Base-by-base conservation (phyloP, 2,113 vertebrate species). In the Periophthalmus modestus region DNA sequence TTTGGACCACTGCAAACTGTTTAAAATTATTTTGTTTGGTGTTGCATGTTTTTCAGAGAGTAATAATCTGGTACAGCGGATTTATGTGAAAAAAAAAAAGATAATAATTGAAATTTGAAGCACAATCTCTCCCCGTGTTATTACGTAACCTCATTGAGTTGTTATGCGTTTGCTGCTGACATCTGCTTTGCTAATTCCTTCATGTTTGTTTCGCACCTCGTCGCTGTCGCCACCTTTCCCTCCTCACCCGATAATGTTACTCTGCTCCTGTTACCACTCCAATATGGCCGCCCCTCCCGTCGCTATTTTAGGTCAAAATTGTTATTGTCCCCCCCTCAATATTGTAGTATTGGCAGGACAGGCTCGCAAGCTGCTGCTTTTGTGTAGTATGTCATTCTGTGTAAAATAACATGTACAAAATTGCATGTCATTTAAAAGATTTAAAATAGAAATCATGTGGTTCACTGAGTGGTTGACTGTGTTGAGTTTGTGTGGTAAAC, bases 141-240 rank as follows among this genome's bases (percentile, higher is more conserved):
- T 12, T 13, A 33, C 13, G 13, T 61, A 61, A 21, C 13, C 55
- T 24, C 28, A 10, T 10, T 15, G 3, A 21, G 39, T 4, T 55
- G 63, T 63, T n/a, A 58, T 69, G 11, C 34, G 24, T 28, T 65
- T 13, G 14, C 12, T 24, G 55, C 5, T 75, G 65, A 57, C 54
- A 19, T 13, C 5, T 47, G 74, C 28, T 9, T 33, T 58, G 18
- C 18, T 3, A 34, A 61, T 65, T 63, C 68, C 65, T 68, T 46
- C 68, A 65, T 47, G 48, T 73, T 76, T 67, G 73, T 75, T 82
- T 54, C 69, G 55, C 71, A 33, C 57, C 73, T 70, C 72, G 70
- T 77, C 80, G 58, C 67, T 11, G 62, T 23, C 70, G 28, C 43
- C 43, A 69, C 71, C 77, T 61, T 1, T 16, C 6, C 33, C 34